phyloP scores from a whole-genome alignment of 2,113 vertebrate genomes.

The Lampris incognitus region DNA sequence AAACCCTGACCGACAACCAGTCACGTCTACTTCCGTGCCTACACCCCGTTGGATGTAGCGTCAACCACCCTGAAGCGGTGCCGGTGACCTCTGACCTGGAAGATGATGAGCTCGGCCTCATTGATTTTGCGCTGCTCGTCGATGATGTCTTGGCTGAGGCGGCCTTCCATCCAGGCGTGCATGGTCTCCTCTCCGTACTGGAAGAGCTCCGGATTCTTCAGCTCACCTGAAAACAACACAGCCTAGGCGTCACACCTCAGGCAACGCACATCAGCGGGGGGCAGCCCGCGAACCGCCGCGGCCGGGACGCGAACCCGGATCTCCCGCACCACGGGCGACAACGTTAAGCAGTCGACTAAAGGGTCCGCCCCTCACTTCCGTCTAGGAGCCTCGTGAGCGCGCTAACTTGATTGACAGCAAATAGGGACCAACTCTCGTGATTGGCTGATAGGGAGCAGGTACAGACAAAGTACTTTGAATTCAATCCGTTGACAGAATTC shows the following conservation, averaged over 20 bases:
- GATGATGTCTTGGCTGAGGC: conserved; percentile 82
- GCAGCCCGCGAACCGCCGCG: too few relatives aligned
- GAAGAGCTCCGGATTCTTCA: conserved; percentile 78
- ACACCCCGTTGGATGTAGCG: too few relatives aligned
- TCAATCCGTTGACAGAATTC: too few relatives aligned
- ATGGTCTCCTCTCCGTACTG: conserved; percentile 74
- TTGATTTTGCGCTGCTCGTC: conserved; percentile 85
- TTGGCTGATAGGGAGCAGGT: too few relatives aligned
- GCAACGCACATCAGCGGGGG: neutral
- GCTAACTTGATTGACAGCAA: neutral
- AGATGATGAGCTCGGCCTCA: conserved; percentile 86
- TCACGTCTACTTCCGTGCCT: too few relatives aligned
- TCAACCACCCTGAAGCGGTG: neutral
- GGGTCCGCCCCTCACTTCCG: neutral
- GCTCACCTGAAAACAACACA: conserved; percentile 67
- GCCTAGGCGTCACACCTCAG: neutral
- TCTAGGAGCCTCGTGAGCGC: neutral
- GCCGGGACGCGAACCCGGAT: too few relatives aligned
- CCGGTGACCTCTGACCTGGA: conserved; percentile 81
- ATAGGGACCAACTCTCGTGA: too few relatives aligned
- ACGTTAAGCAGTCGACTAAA: too few relatives aligned
- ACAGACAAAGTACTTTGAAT: too few relatives aligned
- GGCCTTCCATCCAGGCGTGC: conserved; percentile 81
- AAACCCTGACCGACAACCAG: too few relatives aligned
- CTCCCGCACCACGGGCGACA: too few relatives aligned